Evolutionary conservation across 2,888 invertebrate species (phyloP).

Genomic region (Pristionchus entomophagus): DNA sequence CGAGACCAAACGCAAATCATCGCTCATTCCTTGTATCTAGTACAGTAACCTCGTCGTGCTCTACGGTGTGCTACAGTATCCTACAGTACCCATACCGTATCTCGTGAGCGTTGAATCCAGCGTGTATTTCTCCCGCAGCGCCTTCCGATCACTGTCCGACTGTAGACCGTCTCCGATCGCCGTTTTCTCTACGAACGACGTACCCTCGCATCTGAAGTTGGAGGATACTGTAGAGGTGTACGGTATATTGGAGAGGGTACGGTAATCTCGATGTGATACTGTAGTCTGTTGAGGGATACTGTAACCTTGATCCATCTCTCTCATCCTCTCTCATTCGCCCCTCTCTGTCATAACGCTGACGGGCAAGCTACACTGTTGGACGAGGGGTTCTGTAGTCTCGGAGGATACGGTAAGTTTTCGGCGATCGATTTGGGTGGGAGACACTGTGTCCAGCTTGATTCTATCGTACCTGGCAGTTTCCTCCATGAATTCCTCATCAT

Average conservation of each 20-base stretch:
- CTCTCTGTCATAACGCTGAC: no score
- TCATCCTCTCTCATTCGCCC: no score
- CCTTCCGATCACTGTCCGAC: background rate
- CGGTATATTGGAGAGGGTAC: background rate
- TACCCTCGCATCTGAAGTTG: background rate
- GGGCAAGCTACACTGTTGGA: no score
- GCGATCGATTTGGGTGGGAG: no score
- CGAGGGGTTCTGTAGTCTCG: no score
- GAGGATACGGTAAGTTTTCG: no score
- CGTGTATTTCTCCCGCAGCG: background rate
- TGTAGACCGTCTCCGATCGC: background rate
- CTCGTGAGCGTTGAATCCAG: background rate
- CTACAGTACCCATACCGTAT: background rate
- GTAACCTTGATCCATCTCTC: background rate
- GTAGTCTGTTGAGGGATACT: background rate
- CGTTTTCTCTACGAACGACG: background rate
- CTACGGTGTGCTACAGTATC: background rate
- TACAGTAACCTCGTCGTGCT: background rate
- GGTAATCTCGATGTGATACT: background rate
- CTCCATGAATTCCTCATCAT: background rate
- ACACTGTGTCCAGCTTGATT: no score
- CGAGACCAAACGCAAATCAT: no score
- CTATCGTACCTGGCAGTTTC: background rate
- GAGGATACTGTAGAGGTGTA: background rate
- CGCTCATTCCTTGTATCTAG: no score